Percentiles rank a stretch among this genome's conserved stretches.
Evolutionary conservation across 2,113 vertebrate genomes (phyloP).

Genomic region (Carollia perspicillata): DNA sequence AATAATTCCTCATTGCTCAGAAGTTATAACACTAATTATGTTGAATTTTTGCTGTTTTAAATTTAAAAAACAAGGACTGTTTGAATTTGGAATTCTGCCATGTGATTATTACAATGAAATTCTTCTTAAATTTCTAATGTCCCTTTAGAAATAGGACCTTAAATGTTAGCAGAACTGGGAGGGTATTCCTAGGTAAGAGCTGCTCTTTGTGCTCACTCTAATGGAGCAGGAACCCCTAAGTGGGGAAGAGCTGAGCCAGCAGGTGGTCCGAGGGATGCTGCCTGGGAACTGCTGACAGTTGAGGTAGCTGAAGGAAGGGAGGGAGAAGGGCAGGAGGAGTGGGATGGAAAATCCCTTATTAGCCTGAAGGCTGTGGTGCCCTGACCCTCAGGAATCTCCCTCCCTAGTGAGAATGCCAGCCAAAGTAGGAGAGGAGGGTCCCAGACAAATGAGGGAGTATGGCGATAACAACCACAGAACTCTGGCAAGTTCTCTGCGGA

Average conservation of each 20-base stretch:
- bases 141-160: not conserved
- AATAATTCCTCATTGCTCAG: slow-evolving; percentile 22
- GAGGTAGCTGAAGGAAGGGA: not conserved
- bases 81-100: slow-evolving; percentile 20
- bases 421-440: not conserved
- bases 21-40: not conserved
- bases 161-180: not conserved
- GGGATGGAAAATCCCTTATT: slow-evolving; percentile 59
- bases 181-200: not conserved
- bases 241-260: slow-evolving; percentile 21
- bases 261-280: not conserved
- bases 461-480: not conserved
- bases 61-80: not conserved
- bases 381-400: slow-evolving; percentile 51
- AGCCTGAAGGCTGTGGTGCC: not conserved
- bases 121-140: slow-evolving; percentile 3
- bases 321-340: not conserved
- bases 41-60: slow-evolving; percentile 20
- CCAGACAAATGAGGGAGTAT: not conserved
- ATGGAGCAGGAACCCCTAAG: not conserved
- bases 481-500: not conserved
- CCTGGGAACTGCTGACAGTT: slow-evolving; percentile 47
- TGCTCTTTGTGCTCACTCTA: not conserved
- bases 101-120: not conserved
- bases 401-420: slow-evolving; percentile 20